These are phyloP conservation scores for Cheilosia vernalis DNA, from an alignment of 2,888 invertebrate species.

Conservation along the genomic window DNA sequence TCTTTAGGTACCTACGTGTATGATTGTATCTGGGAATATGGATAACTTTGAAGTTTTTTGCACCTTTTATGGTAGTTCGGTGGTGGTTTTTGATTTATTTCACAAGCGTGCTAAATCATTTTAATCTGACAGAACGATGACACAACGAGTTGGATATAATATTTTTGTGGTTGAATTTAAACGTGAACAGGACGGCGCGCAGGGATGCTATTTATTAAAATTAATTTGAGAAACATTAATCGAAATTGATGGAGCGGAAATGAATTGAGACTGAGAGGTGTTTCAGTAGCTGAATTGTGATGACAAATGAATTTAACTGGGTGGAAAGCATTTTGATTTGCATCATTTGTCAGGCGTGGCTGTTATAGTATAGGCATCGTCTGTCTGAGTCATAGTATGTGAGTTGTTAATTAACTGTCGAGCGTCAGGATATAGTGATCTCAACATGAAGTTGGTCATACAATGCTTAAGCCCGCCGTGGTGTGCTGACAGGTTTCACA, in stretches of 20 bases:
- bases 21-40: constrained; percentile 19
- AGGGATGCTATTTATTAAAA: constrained; percentile 33
- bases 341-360: background rate
- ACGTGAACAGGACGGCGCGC: background rate
- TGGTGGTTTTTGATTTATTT: constrained; percentile 45
- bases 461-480: too few species aligned
- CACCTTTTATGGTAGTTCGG: constrained; percentile 5
- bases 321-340: background rate
- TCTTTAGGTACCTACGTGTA: constrained; percentile 6
- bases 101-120: constrained; percentile 65
- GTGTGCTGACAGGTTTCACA: too few species aligned
- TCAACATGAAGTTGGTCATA: too few species aligned
- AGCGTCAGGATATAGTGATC: too few species aligned
- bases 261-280: background rate
- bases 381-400: too few species aligned
- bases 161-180: constrained; percentile 15
- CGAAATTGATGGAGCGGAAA: constrained; percentile 39
- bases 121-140: constrained; percentile 75
- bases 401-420: too few species aligned
- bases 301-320: constrained; percentile 14
- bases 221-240: constrained; percentile 42
- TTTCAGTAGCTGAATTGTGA: constrained; percentile 9
- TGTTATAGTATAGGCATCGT: too few species aligned
- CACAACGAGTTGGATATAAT: constrained; percentile 49
- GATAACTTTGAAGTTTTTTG: constrained; percentile 50